Base-by-base conservation (phyloP, 2,113 vertebrate species). In the Cyprinodon variegatus region DNA sequence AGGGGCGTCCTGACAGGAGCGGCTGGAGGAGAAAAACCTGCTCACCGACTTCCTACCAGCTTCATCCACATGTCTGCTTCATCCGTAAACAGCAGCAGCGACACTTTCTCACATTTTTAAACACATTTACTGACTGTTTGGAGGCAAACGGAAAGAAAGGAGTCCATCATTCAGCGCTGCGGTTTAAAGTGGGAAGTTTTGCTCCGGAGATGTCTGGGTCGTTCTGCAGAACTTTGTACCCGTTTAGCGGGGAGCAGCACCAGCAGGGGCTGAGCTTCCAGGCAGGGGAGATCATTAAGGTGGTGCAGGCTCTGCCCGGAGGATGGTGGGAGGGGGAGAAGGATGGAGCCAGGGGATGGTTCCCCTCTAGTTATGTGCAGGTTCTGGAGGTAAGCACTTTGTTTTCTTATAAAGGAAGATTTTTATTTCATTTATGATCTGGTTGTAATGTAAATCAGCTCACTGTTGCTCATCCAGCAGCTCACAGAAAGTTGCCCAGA, bases 241-340 rank as follows among this genome's bases (percentile, higher is more conserved):
- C 95, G 61, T 98, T 97, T 93, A 95, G 94, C 70, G 97, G 96
- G 78, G 96, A 97, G 77, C 94, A 97, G 86, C 97, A 98, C 87
- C 93, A 94, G 82, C 96, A 97, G 81, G 97, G 97, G 37, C 93
- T 99, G 72, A 94, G 92, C 90, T 99, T 99, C 87, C 91, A 95
- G 65, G 95, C 95, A 3, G 97, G 97, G 36, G 97, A 98, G 70
- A 86, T 97, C n/a, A 93, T 99, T 77, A 94, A 91, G 60, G 93
- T 98, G 81, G 92, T 96, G 64, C 97, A 97, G 91, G 93, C 95
- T 88, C 90, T 95, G 66, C 95, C 96, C 66, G 97, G 96, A 69
- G 97, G 97, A 82, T 98, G 97, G 97, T 98, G 97, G 97, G 97
- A 98, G 92, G 97, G 97, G 41, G 96, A 98, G 94, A 96, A 95